Base-by-base conservation (phyloP, 2,113 vertebrate genomes). In the Antennarius striatus region DNA sequence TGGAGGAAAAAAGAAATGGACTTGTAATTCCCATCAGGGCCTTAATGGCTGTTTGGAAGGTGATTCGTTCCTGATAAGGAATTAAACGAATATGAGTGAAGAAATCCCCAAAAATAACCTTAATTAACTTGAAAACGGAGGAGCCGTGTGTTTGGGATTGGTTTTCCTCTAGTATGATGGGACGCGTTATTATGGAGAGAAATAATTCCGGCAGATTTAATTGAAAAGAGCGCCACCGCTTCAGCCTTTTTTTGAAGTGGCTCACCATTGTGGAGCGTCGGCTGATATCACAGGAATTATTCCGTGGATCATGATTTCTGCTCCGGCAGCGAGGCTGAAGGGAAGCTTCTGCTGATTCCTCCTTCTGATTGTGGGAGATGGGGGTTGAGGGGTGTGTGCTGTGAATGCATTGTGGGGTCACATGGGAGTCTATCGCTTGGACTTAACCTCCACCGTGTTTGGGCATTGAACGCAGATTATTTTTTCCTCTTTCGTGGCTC, bases 361-460 rank as follows among this genome's bases (percentile, higher is more conserved):
- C 30, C 75, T 71, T 73, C 73, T 73, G 86, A 89, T 91, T 88
- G 80, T 68, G 74, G 71, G 61, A 75, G 75, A 63, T 62, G 52
- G 72, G 63, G 49, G 81, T 68, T 68, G 51, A 45, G 76, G 55
- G 22, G 1, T 22, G 22, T 22, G 22, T 22, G 22, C 22, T 68
- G 57, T 49, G 71, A 88, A 86, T 88, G 85, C 82, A 90, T 89
- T 85, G 90, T 85, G 77, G 77, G 82, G 77, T 74, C 77, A 68
- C 70, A 58, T 61, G 66, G 60, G 65, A 79, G 52, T 52, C 71
- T 16, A 60, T 32, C 46, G 66, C 59, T 79, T 57, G 11, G 11
- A 46, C 29, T 11, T 13, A 13, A 10, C 10, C 39, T 40, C 39
- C 5, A 10, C 39, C 10, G 39, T 22, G 22, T 22, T 22, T 22